Evolutionary conservation across 2,888 invertebrate species (phyloP), one percentile per base, ranked within the genome.

Genomic region (Drosophila antonietae): DNA sequence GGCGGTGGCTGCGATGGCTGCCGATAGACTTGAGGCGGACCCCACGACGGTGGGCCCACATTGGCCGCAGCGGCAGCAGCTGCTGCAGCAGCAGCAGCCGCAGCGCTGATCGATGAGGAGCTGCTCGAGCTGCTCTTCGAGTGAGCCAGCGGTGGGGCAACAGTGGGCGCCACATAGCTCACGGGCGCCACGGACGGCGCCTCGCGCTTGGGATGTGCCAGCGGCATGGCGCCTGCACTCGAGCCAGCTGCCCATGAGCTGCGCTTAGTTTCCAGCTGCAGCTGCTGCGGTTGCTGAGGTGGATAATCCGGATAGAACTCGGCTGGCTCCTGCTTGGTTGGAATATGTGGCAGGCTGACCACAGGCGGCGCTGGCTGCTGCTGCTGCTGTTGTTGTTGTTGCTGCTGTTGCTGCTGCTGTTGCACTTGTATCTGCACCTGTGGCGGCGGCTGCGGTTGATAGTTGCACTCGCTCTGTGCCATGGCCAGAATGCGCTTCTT

Each of bases 401-500:
- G 66, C 52, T 69, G 81, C 33, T 62, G 73, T 51, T 71, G 71
- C 33, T 67, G 71, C 33, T 67, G 65, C 46, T 66, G 66, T 56
- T 69, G 81, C 33, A 77, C 62, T 59, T 84, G 73, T 20, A 61
- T 58, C 39, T 77, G 73, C 28, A 58, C 57, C 49, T 65, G 77
- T 58, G 62, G 73, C 56, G 80, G 86, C 43, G 95, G 20, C 20
- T 80, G 41, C 8, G 95, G 94, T 81, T 95, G 95, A 90, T 95
- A 93, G 92, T 94, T 94, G 88, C 95, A 95, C 86, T 96, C 96
- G 20, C 95, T 95, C 90, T 97, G 97, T 63, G 97, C 97, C 93
- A 98, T 97, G 61, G 97, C 97, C 74, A 98, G 93, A 61, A 98
- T 94, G 35, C 97, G 95, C 92, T 98, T 98, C 95, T 98, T 98